Base-by-base conservation (phyloP, 2,888 invertebrate species). In the Sussaba pulchella region DNA sequence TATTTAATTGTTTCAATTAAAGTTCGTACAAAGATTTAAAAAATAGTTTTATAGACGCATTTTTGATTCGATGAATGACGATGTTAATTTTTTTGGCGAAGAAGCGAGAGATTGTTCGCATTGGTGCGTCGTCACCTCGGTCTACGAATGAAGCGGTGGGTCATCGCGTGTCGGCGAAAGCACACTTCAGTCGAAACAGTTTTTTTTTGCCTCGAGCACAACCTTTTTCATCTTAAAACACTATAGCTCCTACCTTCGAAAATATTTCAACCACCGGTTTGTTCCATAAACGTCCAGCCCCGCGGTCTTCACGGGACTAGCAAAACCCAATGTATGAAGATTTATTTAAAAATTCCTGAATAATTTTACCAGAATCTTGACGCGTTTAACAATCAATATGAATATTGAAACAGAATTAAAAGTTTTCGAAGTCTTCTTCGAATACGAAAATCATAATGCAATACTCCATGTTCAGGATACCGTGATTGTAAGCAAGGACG, bases 181-280 rank as follows among this genome's bases (percentile, higher is more conserved):
- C 41, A 43, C 52, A 26, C 69, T 10, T 41, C 26, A 43, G n/a
- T 45, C 70, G 43, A 70, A 43, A 31, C 6, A 50, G 63, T 54
- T 52, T 6, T 43, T 31, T 31, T 24, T 47, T 36, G 10, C 21
- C 6, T 8, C 10, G 19, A 24, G 43, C 52, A 63, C 47, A 12
- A 43, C 19, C 50, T 52, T 45, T 54, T 57, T 64, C 78, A 21
- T 31, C 54, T 14, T 14, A 14, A 57, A 31, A 31, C 31, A 5
- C 6, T 31, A 31, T 31, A 31, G 4, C 31, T 5, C 31, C 31
- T 31, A 5, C 31, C 78, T 57, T 79, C 61, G 74, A 84, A 31
- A 73, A 81, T 80, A 73, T 84, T 79, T 84, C 43, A 82, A 82
- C 78, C 81, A 70, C 75, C 77, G 78, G 74, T 67, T 72, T 21